Base-by-base conservation (phyloP, 2,888 invertebrate genomes). In the Machimus rusticus region DNA sequence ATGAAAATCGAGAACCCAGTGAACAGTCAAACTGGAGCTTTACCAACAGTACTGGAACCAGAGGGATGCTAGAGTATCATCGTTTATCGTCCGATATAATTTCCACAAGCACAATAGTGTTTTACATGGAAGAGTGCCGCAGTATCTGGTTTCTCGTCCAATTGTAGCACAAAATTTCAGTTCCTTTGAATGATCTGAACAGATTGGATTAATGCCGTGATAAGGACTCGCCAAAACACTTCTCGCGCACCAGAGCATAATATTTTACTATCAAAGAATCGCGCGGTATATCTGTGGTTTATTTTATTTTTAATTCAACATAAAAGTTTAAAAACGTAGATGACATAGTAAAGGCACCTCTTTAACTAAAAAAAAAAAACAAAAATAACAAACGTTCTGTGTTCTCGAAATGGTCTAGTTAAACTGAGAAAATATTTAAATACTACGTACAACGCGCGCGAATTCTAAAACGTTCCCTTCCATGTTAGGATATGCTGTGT, bases 161-260 rank as follows among this genome's bases (percentile, higher is more conserved):
- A 43, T 85, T 74, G 74, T 74, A 82, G 57, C 82, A 57, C 55
- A 82, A 57, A 57, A 55, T 66, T 82, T 76, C 66, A 86, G 86
- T 86, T 86, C 86, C 86, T 86, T 86, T 86, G 66, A 86, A 86
- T 86, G 66, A 78, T 86, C 78, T 86, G 86, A 86, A 46, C 78
- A 55, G 86, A 86, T 86, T 86, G 86, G 86, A 66, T 78, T 86
- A 78, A 78, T 86, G 74, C 57, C 37, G 78, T 66, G 78, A 82
- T 66, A 79, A 79, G 79, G 79, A 66, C 66, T 66, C 23, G 12
- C 28, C 66, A 66, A 66, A 66, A 12, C 12, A 39, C 37, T 39
- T 77, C 19, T 77, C 77, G 77, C 34, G 31, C 77, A 77, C 19
- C 31, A 39, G 6, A 37, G 28, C 34, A 77, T 66, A 66, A 66